These are phyloP conservation scores for Ennomos erosarius DNA, from an alignment of 2,888 invertebrate genomes.

Conservation along the genomic window DNA sequence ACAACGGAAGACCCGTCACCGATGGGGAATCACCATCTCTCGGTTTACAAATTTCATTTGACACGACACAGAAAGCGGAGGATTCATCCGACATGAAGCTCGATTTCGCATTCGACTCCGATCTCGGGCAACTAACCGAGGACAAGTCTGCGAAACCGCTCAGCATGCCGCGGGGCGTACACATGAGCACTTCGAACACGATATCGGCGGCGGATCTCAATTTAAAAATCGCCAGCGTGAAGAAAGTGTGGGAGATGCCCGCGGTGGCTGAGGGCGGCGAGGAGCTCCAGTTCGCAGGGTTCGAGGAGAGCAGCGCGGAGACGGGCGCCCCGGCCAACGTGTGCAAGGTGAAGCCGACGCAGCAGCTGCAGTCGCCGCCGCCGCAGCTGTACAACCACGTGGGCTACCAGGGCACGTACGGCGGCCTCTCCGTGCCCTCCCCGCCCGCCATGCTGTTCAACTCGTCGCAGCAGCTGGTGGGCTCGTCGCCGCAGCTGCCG, in stretches of 20 bases:
- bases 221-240: slow-evolving; percentile 97
- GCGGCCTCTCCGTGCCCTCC: slow-evolving; percentile 93
- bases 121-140: slow-evolving; percentile 90
- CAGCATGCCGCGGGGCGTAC: slow-evolving; percentile 85
- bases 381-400: slow-evolving; percentile 88
- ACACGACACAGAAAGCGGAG: slow-evolving; percentile 85
- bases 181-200: slow-evolving; percentile 88
- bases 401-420: slow-evolving; percentile 90
- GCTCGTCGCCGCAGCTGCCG: slow-evolving; percentile 85
- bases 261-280: slow-evolving; percentile 86
- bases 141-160: slow-evolving; percentile 86
- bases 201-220: slow-evolving; percentile 96
- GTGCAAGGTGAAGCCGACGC: slow-evolving; percentile 93
- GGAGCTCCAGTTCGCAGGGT: slow-evolving; percentile 78
- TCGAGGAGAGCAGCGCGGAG: slow-evolving; percentile 76
- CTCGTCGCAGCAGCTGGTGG: slow-evolving; percentile 87
- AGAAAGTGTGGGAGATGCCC: slow-evolving; percentile 95
- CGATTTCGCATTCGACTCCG: slow-evolving; percentile 95
- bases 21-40: slow-evolving; percentile 74
- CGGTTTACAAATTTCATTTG: slow-evolving; percentile 89
- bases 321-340: slow-evolving; percentile 88
- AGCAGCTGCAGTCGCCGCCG: slow-evolving; percentile 90
- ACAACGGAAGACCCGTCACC: slow-evolving; percentile 62
- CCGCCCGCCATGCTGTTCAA: slow-evolving; percentile 94
- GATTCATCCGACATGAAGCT: slow-evolving; percentile 95